These are phyloP conservation scores for Plectropomus leopardus DNA, from an alignment of 2,113 vertebrate species.

Conservation along the genomic window DNA sequence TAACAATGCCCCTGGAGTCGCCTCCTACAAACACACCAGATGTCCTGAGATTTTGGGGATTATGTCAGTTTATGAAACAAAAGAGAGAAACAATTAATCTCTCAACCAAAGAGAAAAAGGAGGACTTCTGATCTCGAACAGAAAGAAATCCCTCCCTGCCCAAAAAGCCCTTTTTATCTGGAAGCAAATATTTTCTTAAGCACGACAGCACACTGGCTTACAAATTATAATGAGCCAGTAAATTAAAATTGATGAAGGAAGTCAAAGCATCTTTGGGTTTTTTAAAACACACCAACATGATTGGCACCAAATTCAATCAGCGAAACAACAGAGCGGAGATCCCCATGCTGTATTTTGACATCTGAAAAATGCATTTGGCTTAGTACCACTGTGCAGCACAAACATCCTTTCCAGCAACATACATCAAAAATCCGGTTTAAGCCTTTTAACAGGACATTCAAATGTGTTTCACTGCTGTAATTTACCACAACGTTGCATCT, in stretches of 20 bases:
- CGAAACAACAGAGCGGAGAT: conserved; percentile 24
- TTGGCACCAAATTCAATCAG: conserved; percentile 43
- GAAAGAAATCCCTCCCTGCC: conserved; percentile 21
- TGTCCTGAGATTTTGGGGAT: conserved; percentile 59
- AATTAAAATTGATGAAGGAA: conserved; percentile 30
- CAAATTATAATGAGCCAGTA: conserved; percentile 43
- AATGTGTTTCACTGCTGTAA: conserved; percentile 35
- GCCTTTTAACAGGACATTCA: conserved; percentile 29
- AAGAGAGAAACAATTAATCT: conserved; percentile 41
- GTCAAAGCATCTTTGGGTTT: conserved; percentile 27
- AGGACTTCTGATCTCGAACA: conserved; percentile 37
- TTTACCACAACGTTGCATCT: conserved; percentile 44
- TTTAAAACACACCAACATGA: conserved; percentile 34
- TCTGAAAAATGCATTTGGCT: conserved; percentile 47
- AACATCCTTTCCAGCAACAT: conserved; percentile 18
- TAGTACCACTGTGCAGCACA: background rate
- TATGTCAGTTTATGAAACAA: conserved; percentile 40
- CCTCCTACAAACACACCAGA: conserved; percentile 52
- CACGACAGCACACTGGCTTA: background rate
- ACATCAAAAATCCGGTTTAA: conserved; percentile 47
- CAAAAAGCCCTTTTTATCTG: conserved; percentile 39
- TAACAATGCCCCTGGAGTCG: conserved; percentile 42
- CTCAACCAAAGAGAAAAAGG: conserved; percentile 8
- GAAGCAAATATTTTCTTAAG: conserved; percentile 28
- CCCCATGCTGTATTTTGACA: conserved; percentile 30